Percentiles rank a stretch among this genome's conserved stretches.
These are phyloP conservation scores for Polypedilum pembai DNA, from an alignment of 1,140 invertebrate species.

Conservation along the genomic window DNA sequence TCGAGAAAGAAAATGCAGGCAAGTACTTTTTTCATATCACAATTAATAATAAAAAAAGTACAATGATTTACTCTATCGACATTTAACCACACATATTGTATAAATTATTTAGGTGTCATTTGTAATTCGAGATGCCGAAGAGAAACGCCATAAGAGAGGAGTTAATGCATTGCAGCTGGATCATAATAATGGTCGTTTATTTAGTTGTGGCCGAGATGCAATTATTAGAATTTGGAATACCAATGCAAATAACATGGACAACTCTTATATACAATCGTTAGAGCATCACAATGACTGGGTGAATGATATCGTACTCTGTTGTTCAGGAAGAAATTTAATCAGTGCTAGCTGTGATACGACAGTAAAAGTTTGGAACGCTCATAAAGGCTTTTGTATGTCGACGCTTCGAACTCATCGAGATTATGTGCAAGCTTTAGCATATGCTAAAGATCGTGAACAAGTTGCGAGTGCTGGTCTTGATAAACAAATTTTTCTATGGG, in stretches of 20 bases:
- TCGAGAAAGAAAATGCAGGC: constrained; percentile 61
- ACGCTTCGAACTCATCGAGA: constrained; percentile 96
- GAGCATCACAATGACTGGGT: constrained; percentile 99
- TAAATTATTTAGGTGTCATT: constrained; percentile 76
- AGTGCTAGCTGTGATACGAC: constrained; percentile 98
- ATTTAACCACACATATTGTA: constrained; percentile 30
- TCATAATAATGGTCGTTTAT: constrained; percentile 74
- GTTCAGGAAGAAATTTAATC: constrained; percentile 93
- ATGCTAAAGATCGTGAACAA: constrained; percentile 95
- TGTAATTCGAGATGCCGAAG: constrained; percentile 94
- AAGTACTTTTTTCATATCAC: constrained; percentile 33
- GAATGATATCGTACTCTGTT: constrained; percentile 97
- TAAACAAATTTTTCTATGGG: constrained; percentile 96
- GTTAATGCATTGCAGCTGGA: constrained; percentile 95
- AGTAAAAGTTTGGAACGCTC: constrained; percentile 99
- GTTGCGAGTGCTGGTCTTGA: constrained; percentile 97
- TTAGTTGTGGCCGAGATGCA: constrained; percentile 92
- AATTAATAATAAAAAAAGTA: constrained; percentile 16
- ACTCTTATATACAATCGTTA: constrained; percentile 82
- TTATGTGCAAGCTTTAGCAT: constrained; percentile 96
- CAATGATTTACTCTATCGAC: constrained; percentile 12
- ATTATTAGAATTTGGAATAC: constrained; percentile 97
- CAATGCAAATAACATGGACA: constrained; percentile 48
- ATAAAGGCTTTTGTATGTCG: constrained; percentile 99
- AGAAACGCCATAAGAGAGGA: constrained; percentile 87